Percentiles rank a stretch among this genome's conserved stretches.
Evolutionary conservation across 1,140 invertebrate species (phyloP).

Genomic region (Drosophila insularis): DNA sequence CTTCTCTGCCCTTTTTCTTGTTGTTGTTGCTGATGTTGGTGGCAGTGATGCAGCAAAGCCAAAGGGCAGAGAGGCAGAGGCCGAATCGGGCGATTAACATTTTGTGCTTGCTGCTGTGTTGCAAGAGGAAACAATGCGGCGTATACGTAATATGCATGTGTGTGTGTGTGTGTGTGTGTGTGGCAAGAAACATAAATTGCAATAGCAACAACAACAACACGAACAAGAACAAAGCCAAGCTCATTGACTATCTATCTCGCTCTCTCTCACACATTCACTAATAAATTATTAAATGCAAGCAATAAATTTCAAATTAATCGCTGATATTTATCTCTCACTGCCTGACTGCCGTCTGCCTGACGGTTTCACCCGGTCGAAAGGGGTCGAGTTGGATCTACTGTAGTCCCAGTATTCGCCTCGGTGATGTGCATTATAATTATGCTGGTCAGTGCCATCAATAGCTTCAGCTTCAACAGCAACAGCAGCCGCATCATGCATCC

Average conservation of each 20-base stretch:
- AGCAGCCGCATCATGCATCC: slow-evolving; percentile 37
- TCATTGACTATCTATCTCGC: slow-evolving; percentile 9
- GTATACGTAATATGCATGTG: slow-evolving; percentile 57
- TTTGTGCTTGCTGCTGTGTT: slow-evolving; percentile 23
- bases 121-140: slow-evolving; percentile 55
- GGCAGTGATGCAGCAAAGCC: slow-evolving; percentile 15
- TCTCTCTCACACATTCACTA: slow-evolving; percentile 59
- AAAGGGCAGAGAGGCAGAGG: slow-evolving; percentile 39
- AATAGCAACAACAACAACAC: slow-evolving; percentile 40
- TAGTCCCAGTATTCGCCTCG: background rate
- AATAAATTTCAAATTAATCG: slow-evolving; percentile 81
- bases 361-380: slow-evolving; percentile 13
- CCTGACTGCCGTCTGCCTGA: slow-evolving; percentile 17
- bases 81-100: slow-evolving; percentile 45
- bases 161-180: slow-evolving; percentile 9
- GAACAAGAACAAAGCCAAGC: slow-evolving; percentile 28
- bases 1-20: slow-evolving; percentile 29
- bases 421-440: slow-evolving; percentile 61
- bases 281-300: slow-evolving; percentile 80
- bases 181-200: slow-evolving; percentile 53
- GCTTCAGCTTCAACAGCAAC: background rate
- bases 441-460: slow-evolving; percentile 23
- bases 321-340: slow-evolving; percentile 79
- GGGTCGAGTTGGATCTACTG: background rate
- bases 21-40: background rate